Base-by-base conservation (phyloP, 2,888 invertebrate species). In the Drosophila maculinotata region DNA sequence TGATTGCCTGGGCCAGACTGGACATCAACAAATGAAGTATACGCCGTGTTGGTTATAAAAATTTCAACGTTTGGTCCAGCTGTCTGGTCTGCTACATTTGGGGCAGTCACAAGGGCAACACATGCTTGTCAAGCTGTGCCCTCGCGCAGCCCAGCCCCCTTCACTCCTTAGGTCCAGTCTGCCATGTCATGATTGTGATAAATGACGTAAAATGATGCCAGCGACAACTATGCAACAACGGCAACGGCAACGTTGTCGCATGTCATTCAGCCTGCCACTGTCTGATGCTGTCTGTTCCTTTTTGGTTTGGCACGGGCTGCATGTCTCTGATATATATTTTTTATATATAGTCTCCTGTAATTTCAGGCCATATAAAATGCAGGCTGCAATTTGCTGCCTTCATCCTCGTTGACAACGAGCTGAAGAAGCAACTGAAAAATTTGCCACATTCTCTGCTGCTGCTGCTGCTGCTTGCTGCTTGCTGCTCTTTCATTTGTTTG, bases 191-290 rank as follows among this genome's bases (percentile, higher is more conserved):
- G 76, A 83, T 83, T 87, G 85, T 83, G 87, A 87, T 83, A 83
- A 83, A 83, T 87, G 83, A 87, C 83, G 71, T 74, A 85, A 87
- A 87, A 85, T 83, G 83, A 87, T 82, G 83, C 76, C 76, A 76
- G 74, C 74, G 87, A 81, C 85, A 87, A 84, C 76, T 73, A 58
- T 65, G 63, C 69, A 69, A 63, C 85, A 64, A 54, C 68, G 17
- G 30, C 26, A 41, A 33, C 17, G 49, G 62, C 53, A 38, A 60
- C 57, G 69, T 67, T 83, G 87, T 68, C 77, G 62, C 54, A 70
- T 86, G 70, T 83, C 77, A 66, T 66, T 84, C 78, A 70, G 63
- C 12, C 49, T 33, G 49, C 42, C 53, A 36, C 49, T 42, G 53
- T 28, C 64, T 45, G 39, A 28, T 53, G 39, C 51, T 35, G 53